Base-by-base conservation (phyloP, 1,140 invertebrate species). In the Trypoxylus dichotomus region DNA sequence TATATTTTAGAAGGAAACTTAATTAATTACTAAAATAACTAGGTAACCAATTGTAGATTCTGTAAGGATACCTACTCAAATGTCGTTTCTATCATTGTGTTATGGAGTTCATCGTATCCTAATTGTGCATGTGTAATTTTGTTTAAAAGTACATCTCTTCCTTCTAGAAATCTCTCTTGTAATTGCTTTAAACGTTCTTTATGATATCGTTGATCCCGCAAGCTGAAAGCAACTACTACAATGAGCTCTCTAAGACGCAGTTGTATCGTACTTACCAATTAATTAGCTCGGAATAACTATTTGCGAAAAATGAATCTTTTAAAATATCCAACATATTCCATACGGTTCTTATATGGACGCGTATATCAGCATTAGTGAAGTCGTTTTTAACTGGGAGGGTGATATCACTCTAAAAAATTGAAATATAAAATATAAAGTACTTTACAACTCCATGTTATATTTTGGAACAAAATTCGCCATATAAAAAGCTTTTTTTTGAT, bases 201-300 rank as follows among this genome's bases (percentile, higher is more conserved):
- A 79, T 91, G 89, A 71, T 86, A 87, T 13, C 84, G 81, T 82
- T 91, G 91, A 78, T 89, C 88, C 79, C 91, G 86, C 24, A 92
- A 83, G 80, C 91, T 91, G 76, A 58, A 76, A 47, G 29, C n/a
- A 27, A 32, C 27, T 19, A 8, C 5, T 1, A 41, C 11, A 15
- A n/a, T 19, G 27, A 19, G n/a, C n/a, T 54, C 24, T 15, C 13
- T 7, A 0, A 5, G 41, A 74, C 1, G 32, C 15, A 21, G 11
- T n/a, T n/a, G n/a, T n/a, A 19, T 10, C 13, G 19, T 74, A 74
- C 58, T 79, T 77, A 89, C 87, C 88, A 88, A 24, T 86, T 80
- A 75, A 87, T 85, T 58, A 88, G 87, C 73, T 84, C 79, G 27
- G 89, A 86, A 77, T 88, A 87, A 2, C 84, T 85, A 0, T 87